Percentiles rank a stretch among this genome's conserved stretches.
Conservation (phyloP, 2,113 vertebrate genomes). For the Serinus canaria region DNA sequence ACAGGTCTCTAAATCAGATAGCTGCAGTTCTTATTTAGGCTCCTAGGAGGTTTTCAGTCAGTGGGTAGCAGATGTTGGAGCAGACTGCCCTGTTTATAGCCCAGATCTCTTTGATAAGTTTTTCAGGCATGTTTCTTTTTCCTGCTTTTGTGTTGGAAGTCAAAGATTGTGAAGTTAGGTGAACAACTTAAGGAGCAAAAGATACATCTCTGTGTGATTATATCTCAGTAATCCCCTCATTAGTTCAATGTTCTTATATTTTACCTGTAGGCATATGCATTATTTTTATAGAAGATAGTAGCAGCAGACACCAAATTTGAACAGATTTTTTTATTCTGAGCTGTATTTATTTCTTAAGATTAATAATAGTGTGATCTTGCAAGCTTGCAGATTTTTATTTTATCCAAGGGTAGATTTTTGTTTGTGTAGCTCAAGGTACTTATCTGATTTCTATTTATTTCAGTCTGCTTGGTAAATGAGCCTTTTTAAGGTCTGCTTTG, state of each 20-base stretch:
- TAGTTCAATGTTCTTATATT: not conserved
- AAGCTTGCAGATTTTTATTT: not conserved
- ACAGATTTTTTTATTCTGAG: not conserved
- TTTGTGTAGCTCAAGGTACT: not conserved
- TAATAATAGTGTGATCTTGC: not conserved
- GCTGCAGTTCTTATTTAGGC: not conserved
- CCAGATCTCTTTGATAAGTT: not conserved
- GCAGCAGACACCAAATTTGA: not conserved
- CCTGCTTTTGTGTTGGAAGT: constrained; percentile 34
- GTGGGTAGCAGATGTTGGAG: not conserved
- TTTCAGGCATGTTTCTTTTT: constrained; percentile 30
- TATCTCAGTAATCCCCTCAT: not conserved
- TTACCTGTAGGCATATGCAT: not conserved
- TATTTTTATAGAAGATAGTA: not conserved
- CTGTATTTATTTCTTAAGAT: not conserved
- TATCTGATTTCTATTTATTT: not conserved
- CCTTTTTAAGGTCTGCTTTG: not conserved
- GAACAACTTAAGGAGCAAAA: not conserved
- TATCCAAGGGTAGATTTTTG: not conserved
- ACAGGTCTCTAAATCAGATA: not conserved
- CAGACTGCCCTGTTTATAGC: not conserved
- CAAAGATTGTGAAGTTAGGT: not conserved
- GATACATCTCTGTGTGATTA: not conserved
- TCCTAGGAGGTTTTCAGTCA: not conserved
- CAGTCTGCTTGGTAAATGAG: not conserved